Percentiles rank a stretch among this genome's conserved stretches.
These are phyloP conservation scores for Oreocharis arfaki DNA, from an alignment of 2,113 vertebrate species.

Conservation along the genomic window DNA sequence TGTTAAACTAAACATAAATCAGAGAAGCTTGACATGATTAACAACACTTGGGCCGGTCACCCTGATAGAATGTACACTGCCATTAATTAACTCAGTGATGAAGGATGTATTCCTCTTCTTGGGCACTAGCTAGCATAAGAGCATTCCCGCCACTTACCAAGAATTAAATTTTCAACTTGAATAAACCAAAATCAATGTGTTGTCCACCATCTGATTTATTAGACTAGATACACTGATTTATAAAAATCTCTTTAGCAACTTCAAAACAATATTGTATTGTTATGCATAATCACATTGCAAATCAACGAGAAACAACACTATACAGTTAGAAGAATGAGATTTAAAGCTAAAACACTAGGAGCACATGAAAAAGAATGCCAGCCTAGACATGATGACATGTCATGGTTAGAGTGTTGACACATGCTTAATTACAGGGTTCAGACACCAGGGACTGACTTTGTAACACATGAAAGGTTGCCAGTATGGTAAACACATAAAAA, in stretches of 20 bases:
- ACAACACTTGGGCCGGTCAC: neutral
- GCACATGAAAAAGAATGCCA: neutral
- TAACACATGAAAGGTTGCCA: neutral
- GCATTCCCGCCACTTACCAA: neutral
- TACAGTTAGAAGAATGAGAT: neutral
- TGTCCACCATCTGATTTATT: neutral
- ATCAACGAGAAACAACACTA: neutral
- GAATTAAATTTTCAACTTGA: neutral
- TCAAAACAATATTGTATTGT: neutral
- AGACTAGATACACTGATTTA: neutral
- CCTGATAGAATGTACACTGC: neutral
- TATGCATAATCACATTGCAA: neutral
- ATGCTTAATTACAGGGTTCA: neutral
- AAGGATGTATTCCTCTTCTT: neutral
- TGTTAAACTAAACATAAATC: neutral
- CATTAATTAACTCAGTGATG: slow-evolving; percentile 15
- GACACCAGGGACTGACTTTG: neutral
- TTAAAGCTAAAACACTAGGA: neutral
- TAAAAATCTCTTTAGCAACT: neutral
- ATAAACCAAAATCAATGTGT: neutral
- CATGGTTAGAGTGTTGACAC: neutral
- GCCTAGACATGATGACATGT: neutral
- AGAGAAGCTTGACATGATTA: neutral
- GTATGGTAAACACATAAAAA: neutral
- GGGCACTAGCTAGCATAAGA: neutral